Base-by-base conservation (phyloP, 1,140 invertebrate species). In the Homalodisca vitripennis region DNA sequence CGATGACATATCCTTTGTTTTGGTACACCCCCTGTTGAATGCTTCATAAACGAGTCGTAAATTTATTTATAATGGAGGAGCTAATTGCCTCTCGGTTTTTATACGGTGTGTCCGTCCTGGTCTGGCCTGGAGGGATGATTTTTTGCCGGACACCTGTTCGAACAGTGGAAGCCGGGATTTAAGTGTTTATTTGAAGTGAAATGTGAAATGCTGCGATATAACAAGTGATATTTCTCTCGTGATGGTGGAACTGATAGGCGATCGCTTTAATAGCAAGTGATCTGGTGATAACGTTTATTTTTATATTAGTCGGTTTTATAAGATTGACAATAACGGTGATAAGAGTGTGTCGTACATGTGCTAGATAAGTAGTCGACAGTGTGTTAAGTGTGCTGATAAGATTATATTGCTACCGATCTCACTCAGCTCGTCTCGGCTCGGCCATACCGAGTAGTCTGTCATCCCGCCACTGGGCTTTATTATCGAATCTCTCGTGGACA, bases 1-100 rank as follows among this genome's bases (percentile, higher is more conserved):
- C 60, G 64, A 68, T 73, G 72, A 73, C 71, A 73, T 73, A 73
- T 73, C 72, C 70, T 73, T 73, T 73, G 72, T 73, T 73, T 73
- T 68, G 69, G 67, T 66, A 46, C 24, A 24, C 63, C 60, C 71
- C 70, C 68, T 73, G 72, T 73, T 73, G 72, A 68, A 73, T 73
- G 66, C 69, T 68, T 68, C 64, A 10, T 64, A 69, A 27, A 48
- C 55, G 68, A 65, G 60, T 69, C 55, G 46, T 64, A 55, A 67
- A 67, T 53, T 55, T 34, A 55, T 67, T 67, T 67, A 67, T 48
- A 55, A 55, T 67, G 66, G 29, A 10, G 6, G 6, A 67, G 22
- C 6, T 60, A 27, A 60, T 60, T 10, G 55, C 24, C 26, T 6
- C 6, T 22, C 12, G 12, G 12, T 22, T 53, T 14, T 22, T 14